Evolutionary conservation across 2,888 invertebrate genomes (phyloP).

Genomic region (Ormyrus nitidulus): DNA sequence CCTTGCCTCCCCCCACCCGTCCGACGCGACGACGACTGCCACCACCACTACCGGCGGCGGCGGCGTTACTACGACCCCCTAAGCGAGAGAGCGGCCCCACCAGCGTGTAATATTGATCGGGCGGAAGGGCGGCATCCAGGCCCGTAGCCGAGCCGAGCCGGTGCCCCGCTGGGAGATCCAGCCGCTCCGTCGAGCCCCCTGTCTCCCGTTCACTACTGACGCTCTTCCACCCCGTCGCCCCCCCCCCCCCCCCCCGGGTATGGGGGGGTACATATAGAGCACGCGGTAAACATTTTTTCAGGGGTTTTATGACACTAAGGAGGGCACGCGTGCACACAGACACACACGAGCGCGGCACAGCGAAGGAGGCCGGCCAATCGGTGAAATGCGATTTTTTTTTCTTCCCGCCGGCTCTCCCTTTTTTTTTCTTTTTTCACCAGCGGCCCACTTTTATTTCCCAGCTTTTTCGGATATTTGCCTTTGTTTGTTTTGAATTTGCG

Average conservation of each 20-base stretch:
- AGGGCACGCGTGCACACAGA: neutral
- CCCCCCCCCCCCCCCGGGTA: neutral
- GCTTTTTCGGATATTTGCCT: neutral
- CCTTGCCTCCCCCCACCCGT: conserved; percentile 55
- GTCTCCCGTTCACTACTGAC: neutral
- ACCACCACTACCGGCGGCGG: neutral
- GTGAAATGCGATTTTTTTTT: conserved; percentile 33
- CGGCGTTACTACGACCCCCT: neutral
- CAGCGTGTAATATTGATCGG: conserved; percentile 74
- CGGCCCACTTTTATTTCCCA: neutral
- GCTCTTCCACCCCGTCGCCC: neutral
- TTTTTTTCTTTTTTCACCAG: neutral
- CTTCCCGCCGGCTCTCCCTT: neutral
- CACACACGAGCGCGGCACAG: neutral
- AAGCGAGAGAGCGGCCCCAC: conserved; percentile 67
- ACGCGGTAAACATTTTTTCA: conserved; percentile 45
- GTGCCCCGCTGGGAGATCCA: conserved; percentile 58
- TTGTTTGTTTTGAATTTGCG: neutral
- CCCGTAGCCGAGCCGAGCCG: conserved; percentile 64
- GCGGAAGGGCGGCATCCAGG: conserved; percentile 75
- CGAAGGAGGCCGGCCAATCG: conserved; percentile 23
- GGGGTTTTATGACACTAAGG: conserved; percentile 19
- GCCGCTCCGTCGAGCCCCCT: neutral
- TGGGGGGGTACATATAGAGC: conserved; percentile 9
- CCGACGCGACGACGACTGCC: conserved; percentile 35